A percentile compares a stretch with the other conserved stretches of the same genome.
phyloP scores from a whole-genome alignment of 2,797 vertebrate species.

The Liasis olivaceus region DNA sequence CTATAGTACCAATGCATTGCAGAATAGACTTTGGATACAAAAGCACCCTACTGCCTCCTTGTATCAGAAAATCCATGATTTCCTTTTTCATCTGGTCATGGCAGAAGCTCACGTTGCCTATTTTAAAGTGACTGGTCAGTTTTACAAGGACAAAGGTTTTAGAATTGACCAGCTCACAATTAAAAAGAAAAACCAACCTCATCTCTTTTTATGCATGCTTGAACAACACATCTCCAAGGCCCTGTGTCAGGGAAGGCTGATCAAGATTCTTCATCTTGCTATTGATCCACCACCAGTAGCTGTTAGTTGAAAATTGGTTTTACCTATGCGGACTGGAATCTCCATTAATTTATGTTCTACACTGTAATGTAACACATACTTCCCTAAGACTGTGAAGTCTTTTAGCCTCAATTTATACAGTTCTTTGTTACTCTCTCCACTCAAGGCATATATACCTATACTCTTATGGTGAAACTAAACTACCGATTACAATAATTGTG shows the following conservation, averaged over 20 bases:
- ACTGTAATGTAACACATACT: background rate
- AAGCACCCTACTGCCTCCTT: background rate
- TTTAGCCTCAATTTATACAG: background rate
- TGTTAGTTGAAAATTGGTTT: too few species aligned
- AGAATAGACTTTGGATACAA: background rate
- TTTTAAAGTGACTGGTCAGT: background rate
- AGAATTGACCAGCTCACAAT: background rate
- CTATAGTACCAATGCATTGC: background rate
- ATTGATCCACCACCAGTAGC: background rate
- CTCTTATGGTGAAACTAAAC: background rate
- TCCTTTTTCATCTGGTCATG: background rate
- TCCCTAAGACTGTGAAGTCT: background rate
- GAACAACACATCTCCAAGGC: background rate
- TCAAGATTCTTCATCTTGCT: constrained; percentile 2
- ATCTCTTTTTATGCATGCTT: background rate
- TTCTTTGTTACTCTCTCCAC: background rate
- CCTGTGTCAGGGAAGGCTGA: background rate
- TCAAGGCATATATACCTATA: background rate
- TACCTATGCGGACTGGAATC: background rate
- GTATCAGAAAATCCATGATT: background rate
- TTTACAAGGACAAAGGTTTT: background rate
- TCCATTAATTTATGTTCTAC: background rate
- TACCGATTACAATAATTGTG: background rate
- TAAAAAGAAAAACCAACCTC: background rate
- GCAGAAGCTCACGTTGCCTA: background rate